Evolutionary conservation across 2,113 vertebrate genomes (phyloP).

Genomic region (Xenotilapia longispinis): DNA sequence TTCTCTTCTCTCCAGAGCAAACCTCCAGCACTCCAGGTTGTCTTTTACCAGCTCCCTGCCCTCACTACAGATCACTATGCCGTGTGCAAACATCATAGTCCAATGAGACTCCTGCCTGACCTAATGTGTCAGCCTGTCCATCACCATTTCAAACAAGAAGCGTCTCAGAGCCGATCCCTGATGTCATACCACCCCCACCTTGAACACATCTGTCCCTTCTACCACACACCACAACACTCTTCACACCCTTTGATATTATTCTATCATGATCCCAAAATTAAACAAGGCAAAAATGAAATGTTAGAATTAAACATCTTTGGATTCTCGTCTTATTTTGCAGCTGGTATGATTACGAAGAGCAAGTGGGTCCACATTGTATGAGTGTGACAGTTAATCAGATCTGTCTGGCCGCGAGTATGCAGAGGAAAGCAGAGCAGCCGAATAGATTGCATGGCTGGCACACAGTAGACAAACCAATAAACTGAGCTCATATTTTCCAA

Average conservation of each 20-base stretch:
- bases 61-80: not conserved
- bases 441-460: constrained; percentile 25
- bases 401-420: not conserved
- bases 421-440: not conserved
- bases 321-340: not conserved
- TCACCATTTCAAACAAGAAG: not conserved
- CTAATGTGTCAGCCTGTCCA: not conserved
- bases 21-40: not conserved
- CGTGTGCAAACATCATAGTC: not conserved
- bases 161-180: not conserved
- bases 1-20: not conserved
- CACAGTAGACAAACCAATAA: constrained; percentile 33
- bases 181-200: not conserved
- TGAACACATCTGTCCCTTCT: not conserved
- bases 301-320: not conserved
- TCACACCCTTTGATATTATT: not conserved
- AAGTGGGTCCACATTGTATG: not conserved
- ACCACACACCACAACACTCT: not conserved
- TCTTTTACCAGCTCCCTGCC: not conserved
- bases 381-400: not conserved
- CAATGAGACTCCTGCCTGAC: not conserved
- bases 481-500: constrained; percentile 41
- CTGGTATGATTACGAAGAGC: not conserved
- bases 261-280: not conserved
- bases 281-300: not conserved